A percentile compares a stretch with the other conserved stretches of the same genome.
Evolutionary conservation across 2,113 vertebrate genomes (phyloP).

Genomic region (western clawed frog (Xenopus tropicalis)): UCB_Xtro_10.0 CM004449.2:27691501-27692000

Average conservation of each 20-base stretch:
- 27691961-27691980: background rate
- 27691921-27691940: too few relatives aligned
- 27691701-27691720: constrained; percentile 85
- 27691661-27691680: constrained; percentile 91
- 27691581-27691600: too few relatives aligned
- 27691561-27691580: too few relatives aligned
- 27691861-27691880: constrained; percentile 69
- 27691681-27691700: constrained; percentile 85
- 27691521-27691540: too few relatives aligned
- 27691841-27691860: constrained; percentile 80
- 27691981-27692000: too few relatives aligned
- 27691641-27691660: constrained; percentile 58
- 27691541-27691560: too few relatives aligned
- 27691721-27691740: constrained; percentile 75
- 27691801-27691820: constrained; percentile 85
- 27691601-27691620: too few relatives aligned
- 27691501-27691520: too few relatives aligned
- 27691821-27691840: constrained; percentile 87
- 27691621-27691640: background rate
- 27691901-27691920: constrained; percentile 46
- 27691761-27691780: constrained; percentile 70
- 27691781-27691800: constrained; percentile 78
- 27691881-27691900: constrained; percentile 72
- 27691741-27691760: constrained; percentile 75
- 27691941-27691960: background rate